A percentile compares a stretch with the other conserved stretches of the same genome.
These are phyloP conservation scores for Halichoerus grypus DNA, from an alignment of 2,113 vertebrate genomes.

Conservation along the genomic window DNA sequence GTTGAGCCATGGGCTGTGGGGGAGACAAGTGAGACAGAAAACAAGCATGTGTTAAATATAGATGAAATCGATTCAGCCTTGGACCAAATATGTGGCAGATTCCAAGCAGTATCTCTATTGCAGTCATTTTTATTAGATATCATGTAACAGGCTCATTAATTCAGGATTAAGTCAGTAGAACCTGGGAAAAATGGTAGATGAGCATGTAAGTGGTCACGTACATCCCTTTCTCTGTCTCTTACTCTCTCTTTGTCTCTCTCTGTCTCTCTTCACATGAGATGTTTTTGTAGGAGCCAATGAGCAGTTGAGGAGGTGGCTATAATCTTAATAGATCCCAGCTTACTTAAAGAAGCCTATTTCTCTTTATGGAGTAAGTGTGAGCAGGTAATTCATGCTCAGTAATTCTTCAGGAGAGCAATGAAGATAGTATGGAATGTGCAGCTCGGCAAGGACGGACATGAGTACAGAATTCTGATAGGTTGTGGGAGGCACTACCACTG, in stretches of 20 bases:
- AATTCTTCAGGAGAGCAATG: background rate
- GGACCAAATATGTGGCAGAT: conserved; percentile 73
- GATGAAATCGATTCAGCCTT: conserved; percentile 81
- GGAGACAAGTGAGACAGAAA: conserved; percentile 81
- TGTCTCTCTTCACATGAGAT: background rate
- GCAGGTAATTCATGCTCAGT: background rate
- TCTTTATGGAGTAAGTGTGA: conserved; percentile 17
- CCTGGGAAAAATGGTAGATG: conserved; percentile 45
- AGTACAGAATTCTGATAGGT: background rate
- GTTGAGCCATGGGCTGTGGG: conserved; percentile 63
- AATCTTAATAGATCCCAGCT: background rate
- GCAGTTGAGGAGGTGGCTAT: conserved; percentile 28
- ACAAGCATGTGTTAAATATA: conserved; percentile 82
- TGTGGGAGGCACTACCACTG: background rate
- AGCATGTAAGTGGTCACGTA: background rate
- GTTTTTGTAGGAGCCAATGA: conserved; percentile 1
- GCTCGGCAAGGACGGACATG: background rate
- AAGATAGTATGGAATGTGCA: background rate
- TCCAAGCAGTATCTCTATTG: conserved; percentile 64
- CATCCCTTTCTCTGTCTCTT: background rate
- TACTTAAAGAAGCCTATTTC: conserved; percentile 17
- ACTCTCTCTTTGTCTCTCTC: background rate
- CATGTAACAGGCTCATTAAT: conserved; percentile 68
- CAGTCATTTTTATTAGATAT: conserved; percentile 71
- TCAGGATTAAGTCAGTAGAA: conserved; percentile 67